Conservation (phyloP, 1,140 invertebrate species). For the Sitodiplosis mosellana region DNA sequence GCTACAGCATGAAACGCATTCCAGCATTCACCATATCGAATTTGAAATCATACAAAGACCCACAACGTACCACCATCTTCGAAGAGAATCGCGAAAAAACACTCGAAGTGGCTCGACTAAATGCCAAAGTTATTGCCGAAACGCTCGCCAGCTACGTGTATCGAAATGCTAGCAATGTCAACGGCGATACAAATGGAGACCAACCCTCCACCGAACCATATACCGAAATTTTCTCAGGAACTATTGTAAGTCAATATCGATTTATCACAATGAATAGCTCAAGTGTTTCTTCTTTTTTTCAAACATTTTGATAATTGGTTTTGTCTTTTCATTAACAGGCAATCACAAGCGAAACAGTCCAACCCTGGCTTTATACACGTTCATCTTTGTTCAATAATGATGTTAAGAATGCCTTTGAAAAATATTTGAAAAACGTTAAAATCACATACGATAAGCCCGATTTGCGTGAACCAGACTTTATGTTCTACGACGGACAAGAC, state of each 20-base stretch:
- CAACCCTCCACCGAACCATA: background rate
- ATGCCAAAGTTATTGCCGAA: conserved; percentile 63
- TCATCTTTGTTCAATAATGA: conserved; percentile 21
- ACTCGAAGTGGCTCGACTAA: conserved; percentile 20
- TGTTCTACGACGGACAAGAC: conserved; percentile 69
- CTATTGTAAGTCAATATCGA: background rate
- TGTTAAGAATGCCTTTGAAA: conserved; percentile 47
- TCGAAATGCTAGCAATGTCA: conserved; percentile 37
- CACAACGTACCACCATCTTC: conserved; percentile 37
- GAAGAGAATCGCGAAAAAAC: conserved; percentile 23
- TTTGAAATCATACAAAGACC: conserved; percentile 42
- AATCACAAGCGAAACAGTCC: conserved; percentile 15
- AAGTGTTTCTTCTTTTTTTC: no score
- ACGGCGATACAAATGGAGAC: conserved; percentile 6
- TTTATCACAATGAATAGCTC: background rate
- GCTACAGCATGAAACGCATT: conserved; percentile 80
- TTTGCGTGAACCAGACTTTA: conserved; percentile 80
- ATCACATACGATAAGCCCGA: conserved; percentile 48
- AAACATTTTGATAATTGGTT: no score
- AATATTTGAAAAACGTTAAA: conserved; percentile 59
- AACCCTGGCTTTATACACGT: conserved; percentile 16
- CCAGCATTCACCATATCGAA: conserved; percentile 83
- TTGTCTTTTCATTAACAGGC: conserved; percentile 10
- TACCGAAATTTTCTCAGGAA: background rate
- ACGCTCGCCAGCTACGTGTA: conserved; percentile 66